These are phyloP conservation scores for Lagocephalus sceleratus DNA, from an alignment of 2,797 vertebrate species.

Conservation along the genomic window DNA sequence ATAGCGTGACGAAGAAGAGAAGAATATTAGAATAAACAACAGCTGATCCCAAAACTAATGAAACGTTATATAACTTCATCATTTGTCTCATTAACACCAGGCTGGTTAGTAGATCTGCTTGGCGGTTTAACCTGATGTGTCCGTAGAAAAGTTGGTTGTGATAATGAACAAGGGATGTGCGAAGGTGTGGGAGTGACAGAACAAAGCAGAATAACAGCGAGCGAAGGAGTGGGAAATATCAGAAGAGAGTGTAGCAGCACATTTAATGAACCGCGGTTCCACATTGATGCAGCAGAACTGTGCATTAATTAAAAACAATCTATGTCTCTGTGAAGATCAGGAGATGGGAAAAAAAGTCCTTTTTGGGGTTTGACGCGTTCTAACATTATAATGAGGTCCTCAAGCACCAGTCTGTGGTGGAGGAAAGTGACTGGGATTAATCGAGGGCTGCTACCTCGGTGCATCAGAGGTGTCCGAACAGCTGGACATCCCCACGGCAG, in stretches of 20 bases:
- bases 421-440: too few species aligned
- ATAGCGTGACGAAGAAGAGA: too few species aligned
- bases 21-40: too few species aligned
- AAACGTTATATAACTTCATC: neutral
- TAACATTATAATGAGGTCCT: too few species aligned
- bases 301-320: neutral
- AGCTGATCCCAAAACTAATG: neutral
- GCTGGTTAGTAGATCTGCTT: slow-evolving; percentile 3
- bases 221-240: neutral
- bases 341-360: too few species aligned
- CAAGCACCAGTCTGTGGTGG: too few species aligned
- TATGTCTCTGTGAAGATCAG: too few species aligned
- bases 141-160: slow-evolving; percentile 13
- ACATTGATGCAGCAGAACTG: neutral
- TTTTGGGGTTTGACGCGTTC: too few species aligned
- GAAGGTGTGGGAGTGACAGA: slow-evolving; percentile 2
- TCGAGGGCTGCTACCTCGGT: too few species aligned
- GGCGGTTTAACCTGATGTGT: slow-evolving; percentile 3
- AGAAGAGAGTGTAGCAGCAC: neutral
- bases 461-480: too few species aligned
- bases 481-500: neutral
- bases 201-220: neutral
- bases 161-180: slow-evolving; percentile 12
- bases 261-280: slow-evolving; percentile 10
- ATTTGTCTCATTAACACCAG: slow-evolving; percentile 9